Conservation (phyloP, 2,113 vertebrate species). For the Dasyurus viverrinus region DNA sequence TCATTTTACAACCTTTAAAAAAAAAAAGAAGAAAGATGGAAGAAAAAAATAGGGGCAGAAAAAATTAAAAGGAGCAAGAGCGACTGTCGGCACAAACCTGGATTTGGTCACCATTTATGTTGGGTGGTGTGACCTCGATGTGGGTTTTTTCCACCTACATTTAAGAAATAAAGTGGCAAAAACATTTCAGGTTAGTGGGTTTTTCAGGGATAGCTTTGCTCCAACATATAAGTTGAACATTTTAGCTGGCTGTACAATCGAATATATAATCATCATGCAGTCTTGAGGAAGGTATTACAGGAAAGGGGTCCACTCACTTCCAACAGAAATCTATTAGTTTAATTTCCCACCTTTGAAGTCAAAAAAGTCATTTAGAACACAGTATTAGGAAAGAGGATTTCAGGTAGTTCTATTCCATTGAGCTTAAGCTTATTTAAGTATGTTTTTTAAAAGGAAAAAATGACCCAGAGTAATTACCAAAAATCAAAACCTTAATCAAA, state of each 20-base stretch:
- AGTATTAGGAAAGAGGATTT: constrained; percentile 41
- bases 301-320: constrained; percentile 32
- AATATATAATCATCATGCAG: constrained; percentile 75
- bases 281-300: constrained; percentile 34
- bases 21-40: neutral
- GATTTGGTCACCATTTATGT: constrained; percentile 88
- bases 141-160: constrained; percentile 91
- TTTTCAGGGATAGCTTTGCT: constrained; percentile 69
- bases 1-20: constrained; percentile 57
- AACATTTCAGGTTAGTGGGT: constrained; percentile 84
- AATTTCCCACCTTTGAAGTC: constrained; percentile 39
- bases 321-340: constrained; percentile 59
- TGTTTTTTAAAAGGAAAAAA: constrained; percentile 37
- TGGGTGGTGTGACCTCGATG: constrained; percentile 86
- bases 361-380: constrained; percentile 24
- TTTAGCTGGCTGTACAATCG: constrained; percentile 62
- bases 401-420: constrained; percentile 27
- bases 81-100: constrained; percentile 91
- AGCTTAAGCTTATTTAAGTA: neutral
- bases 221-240: constrained; percentile 70
- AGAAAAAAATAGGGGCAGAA: constrained; percentile 21
- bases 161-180: constrained; percentile 86
- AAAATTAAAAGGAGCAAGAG: constrained; percentile 63
- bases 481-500: constrained; percentile 51
- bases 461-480: neutral